These are phyloP conservation scores for Tapirus indicus DNA, from an alignment of 2,797 vertebrate genomes.

Conservation along the genomic window DNA sequence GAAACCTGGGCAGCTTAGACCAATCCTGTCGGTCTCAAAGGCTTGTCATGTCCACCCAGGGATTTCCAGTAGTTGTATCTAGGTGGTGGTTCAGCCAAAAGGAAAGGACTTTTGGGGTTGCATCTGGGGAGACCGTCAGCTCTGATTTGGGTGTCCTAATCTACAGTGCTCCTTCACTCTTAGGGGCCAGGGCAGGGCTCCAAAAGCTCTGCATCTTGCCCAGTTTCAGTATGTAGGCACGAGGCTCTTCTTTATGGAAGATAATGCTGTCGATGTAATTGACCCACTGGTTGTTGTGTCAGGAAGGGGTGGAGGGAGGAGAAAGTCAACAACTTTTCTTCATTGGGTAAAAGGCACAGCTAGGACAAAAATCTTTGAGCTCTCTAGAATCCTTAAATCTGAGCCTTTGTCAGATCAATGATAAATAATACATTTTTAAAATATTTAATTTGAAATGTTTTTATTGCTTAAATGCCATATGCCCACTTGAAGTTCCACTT, in stretches of 20 bases:
- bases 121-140: background rate
- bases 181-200: background rate
- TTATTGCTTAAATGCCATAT: background rate
- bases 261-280: background rate
- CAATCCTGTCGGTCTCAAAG: background rate
- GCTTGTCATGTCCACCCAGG: background rate
- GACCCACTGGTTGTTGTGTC: background rate
- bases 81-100: background rate
- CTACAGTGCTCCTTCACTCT: background rate
- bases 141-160: background rate
- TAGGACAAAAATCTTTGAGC: background rate
- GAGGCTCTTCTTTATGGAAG: background rate
- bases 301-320: background rate
- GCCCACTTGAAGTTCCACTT: background rate
- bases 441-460: background rate
- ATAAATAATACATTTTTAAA: background rate
- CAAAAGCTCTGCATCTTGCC: background rate
- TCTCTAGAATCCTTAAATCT: background rate
- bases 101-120: background rate
- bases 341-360: background rate
- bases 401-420: background rate
- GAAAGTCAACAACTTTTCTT: background rate
- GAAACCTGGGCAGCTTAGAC: background rate
- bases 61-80: background rate
- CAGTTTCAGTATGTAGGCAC: background rate